Base-by-base conservation (phyloP, 2,797 vertebrate genomes). In the Microctenopoma stevenorrisi region DNA sequence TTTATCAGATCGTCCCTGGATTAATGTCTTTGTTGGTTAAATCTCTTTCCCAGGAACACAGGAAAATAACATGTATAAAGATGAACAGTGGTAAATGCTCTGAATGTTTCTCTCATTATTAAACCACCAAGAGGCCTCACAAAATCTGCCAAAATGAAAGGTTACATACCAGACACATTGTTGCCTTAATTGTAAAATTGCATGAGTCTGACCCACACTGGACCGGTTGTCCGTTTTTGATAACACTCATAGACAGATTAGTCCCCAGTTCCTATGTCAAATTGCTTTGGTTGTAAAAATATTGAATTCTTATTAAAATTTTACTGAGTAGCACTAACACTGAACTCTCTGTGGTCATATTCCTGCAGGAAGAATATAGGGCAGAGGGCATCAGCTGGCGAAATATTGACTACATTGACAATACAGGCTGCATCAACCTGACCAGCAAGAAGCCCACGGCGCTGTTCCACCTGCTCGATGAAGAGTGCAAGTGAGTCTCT, bases 391-490 rank as follows among this genome's bases (percentile, higher is more conserved):
- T 99, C 92, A 97, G 93, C 93, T 99, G 98, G 98, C 94, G 94
- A 74, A 98, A 96, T 91, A 99, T 99, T 0, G 96, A 98, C 88
- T 99, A 98, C 88, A 98, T 97, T 7, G 97, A 99, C 93, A 99
- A 99, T 80, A 97, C 96, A 0, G 94, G 95, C 86, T 99, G 98
- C 91, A 98, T 99, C 88, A 96, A 92, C 91, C 95, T 99, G 79
- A 98, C 98, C 94, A 99, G 97, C 87, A 99, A 96, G 94, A 99
- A 99, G 81, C 98, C 98, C 64, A 99, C 98, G 0, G 98, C 96
- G 7, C 90, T 99, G 76, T 96, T 99, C 91, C 97, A 99, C 86
- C 95, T 99, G 63, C 94, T 99, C 93, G 98, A 99, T 68, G 98
- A 99, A 78, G 98, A 99, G 90, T 98, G 97, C 97, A 99, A 99